These are phyloP conservation scores for Epinephelus moara DNA, from an alignment of 2,113 vertebrate genomes.

Conservation along the genomic window DNA sequence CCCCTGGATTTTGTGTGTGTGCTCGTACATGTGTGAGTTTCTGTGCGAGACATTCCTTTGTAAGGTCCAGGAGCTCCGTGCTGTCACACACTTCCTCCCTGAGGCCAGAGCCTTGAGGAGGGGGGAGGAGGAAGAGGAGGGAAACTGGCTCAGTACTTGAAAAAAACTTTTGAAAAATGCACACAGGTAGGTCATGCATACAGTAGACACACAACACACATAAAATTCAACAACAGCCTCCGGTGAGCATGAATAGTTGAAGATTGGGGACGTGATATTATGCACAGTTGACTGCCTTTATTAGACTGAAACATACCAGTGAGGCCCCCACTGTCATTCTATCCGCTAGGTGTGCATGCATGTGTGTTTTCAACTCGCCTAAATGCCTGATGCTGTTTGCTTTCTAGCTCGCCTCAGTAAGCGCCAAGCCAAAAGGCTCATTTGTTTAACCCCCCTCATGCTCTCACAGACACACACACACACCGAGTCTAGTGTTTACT, in stretches of 20 bases:
- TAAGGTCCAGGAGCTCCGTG: conserved; percentile 70
- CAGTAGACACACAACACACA: neutral
- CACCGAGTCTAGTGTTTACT: conserved; percentile 8
- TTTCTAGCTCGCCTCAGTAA: conserved; percentile 52
- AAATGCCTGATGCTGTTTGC: conserved; percentile 55
- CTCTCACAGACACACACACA: neutral
- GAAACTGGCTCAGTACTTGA: conserved; percentile 13
- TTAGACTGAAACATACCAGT: conserved; percentile 43
- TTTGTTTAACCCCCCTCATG: conserved; percentile 23
- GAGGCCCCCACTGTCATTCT: conserved; percentile 22
- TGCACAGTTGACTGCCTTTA: conserved; percentile 48
- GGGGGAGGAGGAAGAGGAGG: conserved; percentile 1
- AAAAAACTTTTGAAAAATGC: conserved; percentile 41
- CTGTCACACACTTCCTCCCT: conserved; percentile 79
- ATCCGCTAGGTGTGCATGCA: conserved; percentile 4
- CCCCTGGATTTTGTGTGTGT: conserved; percentile 44
- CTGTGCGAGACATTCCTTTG: conserved; percentile 72
- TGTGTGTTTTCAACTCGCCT: conserved; percentile 31
- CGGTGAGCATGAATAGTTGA: conserved; percentile 5
- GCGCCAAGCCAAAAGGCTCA: conserved; percentile 34
- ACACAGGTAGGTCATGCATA: conserved; percentile 2
- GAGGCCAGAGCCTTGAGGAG: conserved; percentile 33
- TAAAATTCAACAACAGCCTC: conserved; percentile 1
- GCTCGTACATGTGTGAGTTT: conserved; percentile 12
- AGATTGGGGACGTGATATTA: conserved; percentile 27